A percentile compares a stretch with the other conserved stretches of the same genome.
These are phyloP conservation scores for Drosophila arizonae DNA, from an alignment of 1,140 invertebrate genomes.

Conservation along the genomic window DNA sequence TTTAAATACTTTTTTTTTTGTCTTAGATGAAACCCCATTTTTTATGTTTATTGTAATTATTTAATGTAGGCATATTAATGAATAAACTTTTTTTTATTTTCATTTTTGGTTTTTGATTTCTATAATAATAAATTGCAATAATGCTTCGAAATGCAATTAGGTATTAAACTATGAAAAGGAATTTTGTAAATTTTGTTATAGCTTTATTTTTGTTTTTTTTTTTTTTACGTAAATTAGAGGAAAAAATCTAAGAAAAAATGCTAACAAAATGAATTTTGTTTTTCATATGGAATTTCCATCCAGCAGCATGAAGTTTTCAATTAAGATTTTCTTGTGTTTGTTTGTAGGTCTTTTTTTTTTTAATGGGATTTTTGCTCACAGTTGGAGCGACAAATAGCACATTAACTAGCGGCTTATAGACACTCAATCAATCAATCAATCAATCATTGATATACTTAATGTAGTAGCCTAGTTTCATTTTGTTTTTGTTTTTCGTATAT, in stretches of 20 bases:
- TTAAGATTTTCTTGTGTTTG: slow-evolving; percentile 25
- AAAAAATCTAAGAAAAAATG: slow-evolving; percentile 63
- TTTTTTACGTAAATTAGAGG: slow-evolving; percentile 30
- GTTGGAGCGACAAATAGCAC: slow-evolving; percentile 36
- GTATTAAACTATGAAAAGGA: slow-evolving; percentile 63
- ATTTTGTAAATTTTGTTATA: slow-evolving; percentile 33
- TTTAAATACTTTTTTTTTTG: slow-evolving; percentile 33
- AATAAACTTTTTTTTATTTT: slow-evolving; percentile 38
- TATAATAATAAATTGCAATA: slow-evolving; percentile 51
- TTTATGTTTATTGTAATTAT: slow-evolving; percentile 79
- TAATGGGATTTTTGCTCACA: slow-evolving; percentile 33
- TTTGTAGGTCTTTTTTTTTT: slow-evolving; percentile 22
- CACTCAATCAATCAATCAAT: slow-evolving; percentile 34
- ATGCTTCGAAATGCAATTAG: slow-evolving; percentile 72
- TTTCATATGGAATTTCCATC: slow-evolving; percentile 29
- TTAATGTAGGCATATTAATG: slow-evolving; percentile 58
- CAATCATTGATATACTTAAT: slow-evolving; percentile 38
- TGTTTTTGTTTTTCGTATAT: slow-evolving; percentile 31
- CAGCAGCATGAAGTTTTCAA: slow-evolving; percentile 61
- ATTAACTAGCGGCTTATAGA: slow-evolving; percentile 41
- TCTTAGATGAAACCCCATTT: slow-evolving; percentile 81
- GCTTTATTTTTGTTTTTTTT: neutral
- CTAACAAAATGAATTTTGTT: slow-evolving; percentile 60
- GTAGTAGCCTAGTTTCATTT: slow-evolving; percentile 32
- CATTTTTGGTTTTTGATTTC: slow-evolving; percentile 7